Base-by-base conservation (phyloP, 1,140 invertebrate species). In the Aethina tumida region DNA sequence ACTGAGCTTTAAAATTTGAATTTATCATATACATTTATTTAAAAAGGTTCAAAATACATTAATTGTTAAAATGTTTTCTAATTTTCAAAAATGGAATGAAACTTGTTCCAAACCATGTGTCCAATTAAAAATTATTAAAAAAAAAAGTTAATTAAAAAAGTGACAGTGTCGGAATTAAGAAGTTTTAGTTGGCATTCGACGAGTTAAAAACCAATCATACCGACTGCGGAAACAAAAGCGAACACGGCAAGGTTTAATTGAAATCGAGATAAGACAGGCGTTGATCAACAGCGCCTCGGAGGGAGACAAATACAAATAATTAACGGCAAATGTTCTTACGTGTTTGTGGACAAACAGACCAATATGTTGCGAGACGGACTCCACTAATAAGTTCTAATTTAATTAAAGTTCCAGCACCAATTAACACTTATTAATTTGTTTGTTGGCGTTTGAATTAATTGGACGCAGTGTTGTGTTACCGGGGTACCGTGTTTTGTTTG, bases 341-440 rank as follows among this genome's bases (percentile, higher is more conserved):
- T 37, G 35, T 37, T 37, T 37, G 35, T 37, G 28, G 25, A 37
- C 35, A 37, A 37, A 37, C 21, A 37, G 13, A 37, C 21, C 35
- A 28, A 37, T 28, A 25, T 25, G 35, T 37, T 37, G 20, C 25
- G 30, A 26, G n/a, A 25, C 26, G 30, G 30, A 37, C 35, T 29
- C 18, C n/a, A 27, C 35, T 37, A 37, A 37, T 37, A n/a, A 28
- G 35, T 29, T 37, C 35, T 37, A 37, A 37, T 37, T 37, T 20
- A 37, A 37, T 37, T 37, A 37, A 37, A 37, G 35, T 27, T 37
- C 14, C 35, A 20, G 12, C 21, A 20, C 21, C 25, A 37, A 37
- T 37, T 37, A 37, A 28, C 35, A 37, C 35, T 37, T 37, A 37
- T 37, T 37, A 37, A 37, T 28, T 28, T 28, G 35, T 37, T 27